Percentiles rank a stretch among this genome's conserved stretches.
Conservation (phyloP, 2,797 vertebrate genomes). For the Micromesistius poutassou region DNA sequence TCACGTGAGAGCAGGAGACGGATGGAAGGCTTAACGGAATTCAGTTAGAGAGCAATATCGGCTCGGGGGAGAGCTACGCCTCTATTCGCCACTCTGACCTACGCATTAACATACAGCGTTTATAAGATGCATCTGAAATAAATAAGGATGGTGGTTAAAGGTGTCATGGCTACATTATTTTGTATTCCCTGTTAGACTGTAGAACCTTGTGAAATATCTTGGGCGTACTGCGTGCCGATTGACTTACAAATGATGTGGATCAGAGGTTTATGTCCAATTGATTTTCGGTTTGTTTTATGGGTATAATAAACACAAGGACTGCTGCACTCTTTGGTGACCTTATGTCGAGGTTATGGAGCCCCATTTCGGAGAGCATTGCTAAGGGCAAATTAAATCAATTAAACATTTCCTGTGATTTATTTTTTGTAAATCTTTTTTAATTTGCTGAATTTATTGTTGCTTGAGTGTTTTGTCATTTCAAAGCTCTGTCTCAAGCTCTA, state of each 20-base stretch:
- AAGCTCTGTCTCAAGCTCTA: neutral
- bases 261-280: slow-evolving; percentile 62
- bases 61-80: slow-evolving; percentile 10
- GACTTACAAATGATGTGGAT: slow-evolving; percentile 45
- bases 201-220: slow-evolving; percentile 29
- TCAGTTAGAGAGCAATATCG: slow-evolving; percentile 25
- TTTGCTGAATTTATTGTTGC: neutral
- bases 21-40: slow-evolving; percentile 28
- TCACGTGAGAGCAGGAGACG: slow-evolving; percentile 34
- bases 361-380: neutral
- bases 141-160: slow-evolving; percentile 12
- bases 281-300: slow-evolving; percentile 70
- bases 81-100: slow-evolving; percentile 25
- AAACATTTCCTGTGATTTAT: neutral
- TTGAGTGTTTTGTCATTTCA: neutral
- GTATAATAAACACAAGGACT: slow-evolving; percentile 53
- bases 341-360: neutral
- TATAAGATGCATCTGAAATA: slow-evolving; percentile 18
- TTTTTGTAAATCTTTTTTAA: neutral
- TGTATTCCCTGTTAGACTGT: slow-evolving; percentile 23
- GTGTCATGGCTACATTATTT: slow-evolving; percentile 14
- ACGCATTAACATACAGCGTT: slow-evolving; percentile 12
- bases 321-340: neutral
- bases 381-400: neutral
- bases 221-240: slow-evolving; percentile 28